Evolutionary conservation across 2,113 vertebrate species (phyloP).

Genomic region (Arothron firmamentum): DNA sequence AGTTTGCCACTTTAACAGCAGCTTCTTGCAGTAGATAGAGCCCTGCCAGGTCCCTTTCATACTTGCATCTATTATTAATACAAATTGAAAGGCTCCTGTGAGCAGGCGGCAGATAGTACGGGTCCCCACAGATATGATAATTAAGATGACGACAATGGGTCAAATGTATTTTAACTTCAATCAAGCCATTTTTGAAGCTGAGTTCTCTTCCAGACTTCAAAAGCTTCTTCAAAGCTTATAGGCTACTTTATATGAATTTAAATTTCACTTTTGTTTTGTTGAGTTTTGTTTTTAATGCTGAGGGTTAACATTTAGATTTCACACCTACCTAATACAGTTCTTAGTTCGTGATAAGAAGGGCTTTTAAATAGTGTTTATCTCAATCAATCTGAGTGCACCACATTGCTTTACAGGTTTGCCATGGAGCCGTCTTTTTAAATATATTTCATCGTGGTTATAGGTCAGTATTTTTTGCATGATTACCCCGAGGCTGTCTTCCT

Average conservation of each 20-base stretch:
- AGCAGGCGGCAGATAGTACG: conserved; percentile 29
- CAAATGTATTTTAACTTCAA: conserved; percentile 23
- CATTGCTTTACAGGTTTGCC: too few species aligned
- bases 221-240: neutral
- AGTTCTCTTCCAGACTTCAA: neutral
- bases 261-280: neutral
- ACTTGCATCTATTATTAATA: conserved; percentile 53
- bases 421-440: too few species aligned
- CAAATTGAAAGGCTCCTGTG: conserved; percentile 37
- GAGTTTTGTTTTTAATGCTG: too few species aligned
- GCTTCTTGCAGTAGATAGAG: conserved; percentile 15
- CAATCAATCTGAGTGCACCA: too few species aligned
- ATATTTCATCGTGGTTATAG: too few species aligned
- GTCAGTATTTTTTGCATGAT: conserved; percentile 8
- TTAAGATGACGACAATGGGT: conserved; percentile 24
- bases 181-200: conserved; percentile 5
- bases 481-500: conserved; percentile 91
- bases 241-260: neutral
- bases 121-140: conserved; percentile 38
- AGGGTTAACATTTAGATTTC: too few species aligned
- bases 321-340: too few species aligned
- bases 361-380: too few species aligned
- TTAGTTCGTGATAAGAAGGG: too few species aligned
- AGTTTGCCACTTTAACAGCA: conserved; percentile 48
- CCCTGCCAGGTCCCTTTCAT: conserved; percentile 39